phyloP scores from a whole-genome alignment of 2,888 invertebrate species.

The Girardia tigrina region DNA sequence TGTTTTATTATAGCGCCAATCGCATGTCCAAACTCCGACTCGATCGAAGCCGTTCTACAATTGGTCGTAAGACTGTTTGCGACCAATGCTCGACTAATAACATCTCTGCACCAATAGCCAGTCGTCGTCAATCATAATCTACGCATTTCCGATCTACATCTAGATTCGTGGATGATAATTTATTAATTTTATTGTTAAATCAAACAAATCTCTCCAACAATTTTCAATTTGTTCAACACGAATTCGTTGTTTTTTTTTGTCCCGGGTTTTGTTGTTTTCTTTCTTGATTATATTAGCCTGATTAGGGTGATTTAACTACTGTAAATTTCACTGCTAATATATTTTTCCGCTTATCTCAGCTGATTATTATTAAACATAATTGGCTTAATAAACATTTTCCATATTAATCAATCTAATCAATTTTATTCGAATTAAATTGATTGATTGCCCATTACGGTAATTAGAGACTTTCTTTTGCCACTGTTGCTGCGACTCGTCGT shows the following conservation, averaged over 20 bases:
- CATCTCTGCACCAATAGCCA: constrained; percentile 23
- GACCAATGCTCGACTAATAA: constrained; percentile 23
- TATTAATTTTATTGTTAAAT: constrained; percentile 23
- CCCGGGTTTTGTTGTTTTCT: constrained; percentile 23
- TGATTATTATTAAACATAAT: constrained; percentile 13
- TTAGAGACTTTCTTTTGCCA: no score
- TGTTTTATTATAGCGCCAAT: not conserved
- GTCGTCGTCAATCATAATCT: constrained; percentile 23
- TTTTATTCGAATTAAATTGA: not conserved
- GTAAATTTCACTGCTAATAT: constrained; percentile 6
- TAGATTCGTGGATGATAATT: constrained; percentile 23
- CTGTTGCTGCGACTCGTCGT: not conserved
- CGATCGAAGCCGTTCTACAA: constrained; percentile 10
- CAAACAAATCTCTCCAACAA: constrained; percentile 18
- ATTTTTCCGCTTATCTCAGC: constrained; percentile 20
- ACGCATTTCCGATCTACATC: constrained; percentile 23
- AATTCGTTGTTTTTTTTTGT: constrained; percentile 20
- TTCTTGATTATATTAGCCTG: constrained; percentile 18
- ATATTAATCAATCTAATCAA: not conserved
- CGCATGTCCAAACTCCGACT: constrained; percentile 23
- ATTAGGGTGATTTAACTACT: constrained; percentile 23
- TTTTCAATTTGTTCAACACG: constrained; percentile 19
- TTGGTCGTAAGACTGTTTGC: constrained; percentile 20
- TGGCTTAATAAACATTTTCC: constrained; percentile 23
- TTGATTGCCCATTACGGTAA: not conserved